Conservation (phyloP, 2,797 vertebrate genomes). For the Peromyscus eremicus region DNA sequence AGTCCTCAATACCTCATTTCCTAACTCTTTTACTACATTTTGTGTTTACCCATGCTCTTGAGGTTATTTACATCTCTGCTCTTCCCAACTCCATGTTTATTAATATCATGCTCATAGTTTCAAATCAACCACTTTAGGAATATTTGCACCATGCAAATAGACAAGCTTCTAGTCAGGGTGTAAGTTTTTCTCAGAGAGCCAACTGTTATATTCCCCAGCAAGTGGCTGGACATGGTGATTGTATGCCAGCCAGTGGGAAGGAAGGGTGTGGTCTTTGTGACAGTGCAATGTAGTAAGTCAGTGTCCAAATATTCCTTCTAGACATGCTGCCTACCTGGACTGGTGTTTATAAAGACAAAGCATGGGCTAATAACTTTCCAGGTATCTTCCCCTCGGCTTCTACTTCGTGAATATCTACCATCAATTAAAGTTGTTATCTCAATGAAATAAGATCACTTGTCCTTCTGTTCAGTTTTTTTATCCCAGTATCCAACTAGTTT, state of each 20-base stretch:
- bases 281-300: not conserved
- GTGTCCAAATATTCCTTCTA: not conserved
- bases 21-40: constrained; percentile 20
- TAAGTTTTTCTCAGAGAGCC: not conserved
- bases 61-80: not conserved
- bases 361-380: not conserved
- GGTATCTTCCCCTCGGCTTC: not conserved
- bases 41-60: not conserved
- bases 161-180: not conserved
- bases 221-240: not conserved
- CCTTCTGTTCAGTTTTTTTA: constrained; percentile 44
- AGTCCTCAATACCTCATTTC: not conserved
- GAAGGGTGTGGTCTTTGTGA: constrained; percentile 1
- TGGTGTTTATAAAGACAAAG: not conserved
- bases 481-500: not conserved
- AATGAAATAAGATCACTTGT: not conserved
- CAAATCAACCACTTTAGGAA: constrained; percentile 25
- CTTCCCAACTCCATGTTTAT: not conserved
- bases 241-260: not conserved
- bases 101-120: not conserved
- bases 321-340: not conserved
- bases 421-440: not conserved
- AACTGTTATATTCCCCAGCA: constrained; percentile 39
- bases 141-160: not conserved
- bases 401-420: not conserved